These are phyloP conservation scores for Scleropages formosus DNA, from an alignment of 2,797 vertebrate genomes.

Conservation along the genomic window DNA sequence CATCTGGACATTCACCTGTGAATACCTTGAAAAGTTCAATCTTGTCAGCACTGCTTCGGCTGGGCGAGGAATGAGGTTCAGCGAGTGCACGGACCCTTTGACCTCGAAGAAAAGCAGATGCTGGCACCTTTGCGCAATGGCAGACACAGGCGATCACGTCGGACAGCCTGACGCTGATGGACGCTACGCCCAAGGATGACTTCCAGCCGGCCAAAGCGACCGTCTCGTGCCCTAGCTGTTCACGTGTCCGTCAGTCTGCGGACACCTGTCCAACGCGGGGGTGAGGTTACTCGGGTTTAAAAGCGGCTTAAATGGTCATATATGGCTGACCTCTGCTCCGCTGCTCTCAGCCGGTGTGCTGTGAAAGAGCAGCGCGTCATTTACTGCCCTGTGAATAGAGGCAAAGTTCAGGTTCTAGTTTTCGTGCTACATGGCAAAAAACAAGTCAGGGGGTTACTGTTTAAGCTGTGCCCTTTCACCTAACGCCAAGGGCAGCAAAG, in stretches of 20 bases:
- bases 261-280: constrained; percentile 15
- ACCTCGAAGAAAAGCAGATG: not conserved
- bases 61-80: not conserved
- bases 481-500: not conserved
- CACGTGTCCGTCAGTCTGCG: not conserved
- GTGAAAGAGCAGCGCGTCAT: constrained; percentile 45
- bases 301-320: constrained; percentile 51
- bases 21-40: no score
- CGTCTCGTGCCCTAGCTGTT: not conserved
- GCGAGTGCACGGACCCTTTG: not conserved
- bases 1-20: no score
- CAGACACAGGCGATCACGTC: no score
- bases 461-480: not conserved
- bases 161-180: no score
- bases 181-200: not conserved
- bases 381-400: constrained; percentile 56
- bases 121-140: not conserved
- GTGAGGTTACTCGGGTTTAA: constrained; percentile 48
- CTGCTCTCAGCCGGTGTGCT: constrained; percentile 32
- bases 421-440: constrained; percentile 26
- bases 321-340: constrained; percentile 52
- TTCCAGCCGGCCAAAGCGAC: not conserved
- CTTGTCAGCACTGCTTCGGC: no score
- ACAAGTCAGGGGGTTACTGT: not conserved
- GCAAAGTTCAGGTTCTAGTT: constrained; percentile 57